Base-by-base conservation (phyloP, 2,113 vertebrate genomes). In the Lasiurus borealis region DNA sequence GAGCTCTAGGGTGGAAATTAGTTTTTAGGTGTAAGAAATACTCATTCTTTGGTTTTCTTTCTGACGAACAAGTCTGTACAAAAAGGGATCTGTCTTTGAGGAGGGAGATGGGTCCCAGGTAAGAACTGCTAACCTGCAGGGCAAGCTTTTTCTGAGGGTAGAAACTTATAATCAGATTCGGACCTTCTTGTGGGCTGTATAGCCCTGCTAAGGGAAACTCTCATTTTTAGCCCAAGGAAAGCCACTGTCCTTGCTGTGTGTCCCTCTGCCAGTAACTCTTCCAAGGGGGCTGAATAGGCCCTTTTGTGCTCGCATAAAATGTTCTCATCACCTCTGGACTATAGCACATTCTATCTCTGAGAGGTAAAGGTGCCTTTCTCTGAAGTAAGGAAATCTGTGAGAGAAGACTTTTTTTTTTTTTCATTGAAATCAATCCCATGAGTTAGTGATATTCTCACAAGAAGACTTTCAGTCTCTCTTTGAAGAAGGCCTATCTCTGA, bases 11-110 rank as follows among this genome's bases (percentile, higher is more conserved):
- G 72, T 72, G 84, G 66, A 85, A 83, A 95, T 95, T 86, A 44
- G 29, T 85, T 96, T 73, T 62, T 90, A 88, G 84, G 52, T 95
- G 34, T 94, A 87, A 95, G 78, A 91, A 94, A 95, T 68, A 93
- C 52, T 97, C 81, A 64, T 69, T 88, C 44, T 96, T 36, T 59
- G 72, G 66, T 52, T 95, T 96, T 91, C 52, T 62, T 34, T 88
- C 80, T 73, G 52, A 94, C 78, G 57, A 66, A 46, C 64, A 95
- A 64, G 50, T 95, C 89, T 92, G 25, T 94, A 68, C 85, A 96
- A 77, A 50, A 82, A 3, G 23, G 59, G 19, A 86, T 81, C 59
- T 46, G 46, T 72, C 72, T 87, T 69, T 69, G 54, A 85, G 31
- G 0, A 12, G n/a, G 76, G n/a, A 82, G 57, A 25, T 19, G 16